These are phyloP conservation scores for Mohoua ochrocephala DNA, from an alignment of 2,113 vertebrate species.

Conservation along the genomic window DNA sequence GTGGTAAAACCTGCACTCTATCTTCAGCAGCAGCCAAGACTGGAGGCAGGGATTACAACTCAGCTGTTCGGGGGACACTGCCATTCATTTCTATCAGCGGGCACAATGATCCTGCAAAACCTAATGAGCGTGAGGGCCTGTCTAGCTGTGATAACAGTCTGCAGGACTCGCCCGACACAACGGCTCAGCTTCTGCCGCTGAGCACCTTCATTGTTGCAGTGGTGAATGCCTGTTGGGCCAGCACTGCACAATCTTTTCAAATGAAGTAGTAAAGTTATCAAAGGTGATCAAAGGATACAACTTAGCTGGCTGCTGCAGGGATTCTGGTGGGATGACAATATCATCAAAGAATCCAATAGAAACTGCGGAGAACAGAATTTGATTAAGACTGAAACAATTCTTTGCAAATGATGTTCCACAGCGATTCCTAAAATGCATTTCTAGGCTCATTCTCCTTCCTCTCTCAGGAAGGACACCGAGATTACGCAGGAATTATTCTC, in stretches of 20 bases:
- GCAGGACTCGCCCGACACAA: not conserved
- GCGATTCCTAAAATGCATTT: not conserved
- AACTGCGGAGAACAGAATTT: slow-evolving; percentile 70
- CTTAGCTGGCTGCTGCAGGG: slow-evolving; percentile 91
- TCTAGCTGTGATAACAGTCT: slow-evolving; percentile 33
- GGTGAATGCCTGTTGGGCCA: slow-evolving; percentile 32
- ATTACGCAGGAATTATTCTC: not conserved
- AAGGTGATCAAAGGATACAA: slow-evolving; percentile 86
- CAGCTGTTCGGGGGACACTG: not conserved
- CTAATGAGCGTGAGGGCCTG: not conserved
- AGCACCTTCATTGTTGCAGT: slow-evolving; percentile 24
- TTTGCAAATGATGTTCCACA: not conserved
- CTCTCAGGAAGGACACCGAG: not conserved
- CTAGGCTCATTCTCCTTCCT: not conserved
- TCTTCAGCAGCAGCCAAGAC: not conserved
- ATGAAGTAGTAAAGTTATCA: slow-evolving; percentile 35
- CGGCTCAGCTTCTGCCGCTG: not conserved
- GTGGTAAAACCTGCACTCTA: not conserved
- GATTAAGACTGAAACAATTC: not conserved
- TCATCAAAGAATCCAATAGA: slow-evolving; percentile 94
- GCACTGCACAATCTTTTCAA: slow-evolving; percentile 49
- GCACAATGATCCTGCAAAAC: slow-evolving; percentile 24
- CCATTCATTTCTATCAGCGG: not conserved
- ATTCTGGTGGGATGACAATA: slow-evolving; percentile 91
- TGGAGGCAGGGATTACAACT: not conserved